Conservation (phyloP, 2,888 invertebrate genomes). For the Conistra vaccinii region DNA sequence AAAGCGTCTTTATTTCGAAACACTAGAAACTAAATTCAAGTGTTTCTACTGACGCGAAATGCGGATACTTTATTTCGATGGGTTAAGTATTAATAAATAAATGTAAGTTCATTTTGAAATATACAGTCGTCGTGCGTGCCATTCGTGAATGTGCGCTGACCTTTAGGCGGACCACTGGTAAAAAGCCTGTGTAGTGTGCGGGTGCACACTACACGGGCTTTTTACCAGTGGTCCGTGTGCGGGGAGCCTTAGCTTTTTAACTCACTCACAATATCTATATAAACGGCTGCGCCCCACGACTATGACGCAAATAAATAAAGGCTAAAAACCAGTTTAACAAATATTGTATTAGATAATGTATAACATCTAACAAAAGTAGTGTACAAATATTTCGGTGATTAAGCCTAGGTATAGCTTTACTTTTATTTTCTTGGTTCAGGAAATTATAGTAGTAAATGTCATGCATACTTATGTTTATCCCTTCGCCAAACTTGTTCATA, state of each 20-base stretch:
- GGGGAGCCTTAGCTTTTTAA: not conserved
- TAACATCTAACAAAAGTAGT: conserved; percentile 14
- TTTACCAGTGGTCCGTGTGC: not conserved
- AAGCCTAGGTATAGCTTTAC: not conserved
- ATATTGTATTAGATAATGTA: conserved; percentile 6
- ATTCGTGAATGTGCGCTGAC: not conserved
- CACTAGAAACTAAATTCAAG: not conserved
- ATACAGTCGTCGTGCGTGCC: not conserved
- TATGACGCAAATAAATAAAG: conserved; percentile 2
- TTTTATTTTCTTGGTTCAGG: not conserved
- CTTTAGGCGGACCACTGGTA: not conserved
- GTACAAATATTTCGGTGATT: not conserved
- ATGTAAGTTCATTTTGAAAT: conserved; percentile 1
- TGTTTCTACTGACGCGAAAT: not conserved
- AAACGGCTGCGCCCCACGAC: not conserved
- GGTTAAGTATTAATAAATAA: not conserved
- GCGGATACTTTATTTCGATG: not conserved
- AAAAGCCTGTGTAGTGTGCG: too few relatives aligned
- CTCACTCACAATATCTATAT: not conserved
- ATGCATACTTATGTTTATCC: not conserved
- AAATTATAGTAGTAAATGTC: not conserved
- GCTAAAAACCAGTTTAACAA: conserved; percentile 11
- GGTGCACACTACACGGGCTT: not conserved
- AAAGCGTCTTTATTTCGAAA: not conserved
- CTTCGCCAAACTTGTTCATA: not conserved